Evolutionary conservation across 64 coral and sea anemone species (phyloP).

Genomic region (Stichodactyla mertensii): DNA sequence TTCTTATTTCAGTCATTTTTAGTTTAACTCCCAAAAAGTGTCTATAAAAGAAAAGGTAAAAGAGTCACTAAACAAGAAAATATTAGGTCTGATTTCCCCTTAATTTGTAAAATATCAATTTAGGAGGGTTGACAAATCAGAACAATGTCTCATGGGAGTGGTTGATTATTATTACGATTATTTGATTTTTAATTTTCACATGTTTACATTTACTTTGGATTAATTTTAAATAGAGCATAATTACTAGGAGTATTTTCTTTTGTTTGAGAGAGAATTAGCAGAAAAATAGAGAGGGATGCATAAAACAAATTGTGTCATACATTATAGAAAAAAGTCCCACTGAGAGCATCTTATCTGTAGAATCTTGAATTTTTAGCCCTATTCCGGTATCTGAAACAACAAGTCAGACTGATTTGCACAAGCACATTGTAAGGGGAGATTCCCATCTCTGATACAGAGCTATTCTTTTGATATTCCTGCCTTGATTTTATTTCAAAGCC

Average conservation of each 20-base stretch:
- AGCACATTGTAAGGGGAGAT: background rate
- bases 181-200: background rate
- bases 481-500: background rate
- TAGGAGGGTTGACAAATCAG: background rate
- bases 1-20: too few relatives aligned
- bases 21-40: too few relatives aligned
- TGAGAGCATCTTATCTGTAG: background rate
- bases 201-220: background rate
- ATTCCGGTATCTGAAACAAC: background rate
- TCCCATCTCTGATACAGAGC: background rate
- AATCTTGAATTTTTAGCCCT: background rate
- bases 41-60: background rate
- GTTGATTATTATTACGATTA: background rate
- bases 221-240: background rate
- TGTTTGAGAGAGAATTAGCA: background rate
- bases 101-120: background rate
- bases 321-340: background rate
- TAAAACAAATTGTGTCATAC: background rate
- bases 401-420: background rate
- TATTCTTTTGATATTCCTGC: background rate
- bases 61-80: background rate
- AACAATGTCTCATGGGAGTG: background rate
- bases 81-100: background rate
- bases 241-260: background rate
- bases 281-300: background rate